Evolutionary conservation across 2,888 invertebrate species (phyloP).

Genomic region (Mythimna loreyi): DNA sequence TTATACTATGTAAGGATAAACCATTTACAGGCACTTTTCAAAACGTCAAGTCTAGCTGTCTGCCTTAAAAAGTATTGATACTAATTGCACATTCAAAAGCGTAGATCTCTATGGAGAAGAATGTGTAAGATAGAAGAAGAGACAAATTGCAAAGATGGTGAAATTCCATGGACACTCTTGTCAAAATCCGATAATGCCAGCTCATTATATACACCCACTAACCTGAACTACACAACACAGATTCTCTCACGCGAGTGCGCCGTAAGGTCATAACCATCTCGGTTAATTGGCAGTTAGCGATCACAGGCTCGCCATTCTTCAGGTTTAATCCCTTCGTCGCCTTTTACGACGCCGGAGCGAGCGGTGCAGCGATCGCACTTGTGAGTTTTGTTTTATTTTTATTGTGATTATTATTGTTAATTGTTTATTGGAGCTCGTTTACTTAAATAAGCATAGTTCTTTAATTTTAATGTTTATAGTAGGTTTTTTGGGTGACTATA

Average conservation of each 20-base stretch:
- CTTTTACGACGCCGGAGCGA: slow-evolving; percentile 28
- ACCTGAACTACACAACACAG: neutral
- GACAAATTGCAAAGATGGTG: too few relatives aligned
- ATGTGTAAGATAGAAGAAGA: too few relatives aligned
- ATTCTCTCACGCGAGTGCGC: neutral
- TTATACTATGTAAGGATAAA: too few relatives aligned
- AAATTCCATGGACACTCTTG: too few relatives aligned
- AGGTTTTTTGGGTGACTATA: too few relatives aligned
- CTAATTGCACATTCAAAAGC: too few relatives aligned
- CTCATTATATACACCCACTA: neutral
- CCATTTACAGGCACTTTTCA: too few relatives aligned
- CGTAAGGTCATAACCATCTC: slow-evolving; percentile 33
- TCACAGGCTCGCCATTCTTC: slow-evolving; percentile 29
- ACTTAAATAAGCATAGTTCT: neutral
- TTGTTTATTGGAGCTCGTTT: neutral
- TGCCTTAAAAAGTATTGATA: too few relatives aligned
- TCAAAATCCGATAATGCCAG: too few relatives aligned
- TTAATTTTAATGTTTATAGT: too few relatives aligned
- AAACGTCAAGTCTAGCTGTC: too few relatives aligned
- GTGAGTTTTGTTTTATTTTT: slow-evolving; percentile 3
- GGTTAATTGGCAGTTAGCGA: slow-evolving; percentile 42
- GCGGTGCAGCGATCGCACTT: slow-evolving; percentile 12
- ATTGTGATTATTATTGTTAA: neutral
- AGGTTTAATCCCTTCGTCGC: slow-evolving; percentile 23
- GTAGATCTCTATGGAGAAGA: too few relatives aligned